Conservation (phyloP, 2,113 vertebrate genomes). For the Myrmecophaga tridactyla region DNA sequence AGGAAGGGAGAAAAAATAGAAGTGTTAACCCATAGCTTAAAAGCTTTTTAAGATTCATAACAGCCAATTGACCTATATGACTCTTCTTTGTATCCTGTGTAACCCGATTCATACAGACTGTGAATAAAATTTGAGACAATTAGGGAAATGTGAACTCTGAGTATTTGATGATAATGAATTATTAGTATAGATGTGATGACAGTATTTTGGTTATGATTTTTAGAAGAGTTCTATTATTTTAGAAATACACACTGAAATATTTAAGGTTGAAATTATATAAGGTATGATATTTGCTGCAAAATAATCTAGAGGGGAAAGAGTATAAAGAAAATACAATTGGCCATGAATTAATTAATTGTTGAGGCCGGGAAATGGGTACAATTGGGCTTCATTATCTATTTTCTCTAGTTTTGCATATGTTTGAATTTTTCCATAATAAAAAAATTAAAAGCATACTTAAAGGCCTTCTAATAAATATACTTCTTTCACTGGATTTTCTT, state of each 20-base stretch:
- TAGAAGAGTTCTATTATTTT: background rate
- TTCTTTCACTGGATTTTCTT: background rate
- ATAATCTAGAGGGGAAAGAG: background rate
- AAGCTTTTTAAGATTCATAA: background rate
- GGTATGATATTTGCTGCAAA: background rate
- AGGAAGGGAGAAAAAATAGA: background rate
- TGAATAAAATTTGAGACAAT: background rate
- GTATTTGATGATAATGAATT: background rate
- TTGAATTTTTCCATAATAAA: background rate
- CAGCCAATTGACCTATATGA: background rate
- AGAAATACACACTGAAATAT: background rate
- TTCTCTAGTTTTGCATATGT: background rate
- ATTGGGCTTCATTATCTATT: background rate
- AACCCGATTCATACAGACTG: background rate
- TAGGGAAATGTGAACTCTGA: background rate
- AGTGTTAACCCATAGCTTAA: background rate
- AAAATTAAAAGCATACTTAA: background rate
- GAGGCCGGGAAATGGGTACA: background rate
- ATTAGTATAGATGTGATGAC: background rate
- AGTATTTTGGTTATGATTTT: background rate
- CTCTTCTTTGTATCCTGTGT: background rate
- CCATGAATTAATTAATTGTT: background rate
- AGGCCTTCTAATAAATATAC: background rate
- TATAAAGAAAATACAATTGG: background rate
- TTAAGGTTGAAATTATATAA: background rate